Evolutionary conservation across 2,888 invertebrate genomes (phyloP).

Genomic region (Scaptomyza reducta): DNA sequence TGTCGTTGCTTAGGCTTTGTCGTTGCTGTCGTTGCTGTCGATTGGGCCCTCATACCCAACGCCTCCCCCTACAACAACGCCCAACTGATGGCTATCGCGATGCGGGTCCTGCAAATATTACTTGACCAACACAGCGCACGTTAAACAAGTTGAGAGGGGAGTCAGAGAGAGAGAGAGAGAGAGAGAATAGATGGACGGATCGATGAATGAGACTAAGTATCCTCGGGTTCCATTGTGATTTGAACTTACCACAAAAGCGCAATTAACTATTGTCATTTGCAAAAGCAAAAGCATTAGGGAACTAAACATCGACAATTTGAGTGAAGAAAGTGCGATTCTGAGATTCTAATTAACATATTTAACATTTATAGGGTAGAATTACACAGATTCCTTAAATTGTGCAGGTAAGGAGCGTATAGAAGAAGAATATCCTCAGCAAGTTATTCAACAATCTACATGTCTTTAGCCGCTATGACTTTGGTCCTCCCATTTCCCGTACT

Average conservation of each 20-base stretch:
- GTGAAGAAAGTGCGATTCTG: not conserved
- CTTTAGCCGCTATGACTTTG: too few relatives aligned
- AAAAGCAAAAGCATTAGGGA: not conserved
- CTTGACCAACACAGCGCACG: conserved; percentile 7
- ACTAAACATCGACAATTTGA: not conserved
- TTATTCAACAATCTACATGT: too few relatives aligned
- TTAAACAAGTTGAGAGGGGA: not conserved
- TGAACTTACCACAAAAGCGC: not conserved
- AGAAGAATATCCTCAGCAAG: too few relatives aligned
- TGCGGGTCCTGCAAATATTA: conserved; percentile 12
- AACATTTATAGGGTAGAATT: too few relatives aligned
- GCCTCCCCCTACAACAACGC: not conserved
- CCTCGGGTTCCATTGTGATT: not conserved
- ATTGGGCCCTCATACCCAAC: conserved; percentile 9
- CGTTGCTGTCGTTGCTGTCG: conserved; percentile 18
- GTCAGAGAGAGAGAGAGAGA: not conserved
- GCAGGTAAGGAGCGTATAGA: too few relatives aligned
- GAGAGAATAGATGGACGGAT: not conserved
- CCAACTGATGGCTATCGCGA: not conserved
- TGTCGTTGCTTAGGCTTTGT: conserved; percentile 13
- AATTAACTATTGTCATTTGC: not conserved
- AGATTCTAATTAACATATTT: not conserved
- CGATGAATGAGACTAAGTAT: not conserved
- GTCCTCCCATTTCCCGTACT: too few relatives aligned
- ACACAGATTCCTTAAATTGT: too few relatives aligned